Conservation (phyloP, 2,888 invertebrate genomes). For the Peribatodes rhomboidaria region DNA sequence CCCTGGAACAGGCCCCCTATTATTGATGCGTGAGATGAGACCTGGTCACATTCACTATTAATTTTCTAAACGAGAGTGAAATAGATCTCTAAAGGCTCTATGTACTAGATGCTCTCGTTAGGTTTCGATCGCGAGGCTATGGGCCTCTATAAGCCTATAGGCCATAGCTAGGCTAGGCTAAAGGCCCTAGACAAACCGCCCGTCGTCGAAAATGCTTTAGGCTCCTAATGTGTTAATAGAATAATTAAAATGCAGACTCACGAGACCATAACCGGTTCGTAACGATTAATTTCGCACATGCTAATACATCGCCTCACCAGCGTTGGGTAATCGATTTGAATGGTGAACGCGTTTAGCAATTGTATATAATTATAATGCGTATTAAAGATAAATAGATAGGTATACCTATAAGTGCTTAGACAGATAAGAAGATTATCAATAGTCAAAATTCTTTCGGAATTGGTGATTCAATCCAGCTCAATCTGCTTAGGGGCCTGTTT, state of each 20-base stretch:
- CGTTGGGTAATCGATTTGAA: background rate
- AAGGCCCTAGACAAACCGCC: too few relatives aligned
- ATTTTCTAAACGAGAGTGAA: too few relatives aligned
- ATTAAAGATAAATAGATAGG: background rate
- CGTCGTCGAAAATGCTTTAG: too few relatives aligned
- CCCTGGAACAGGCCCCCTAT: too few relatives aligned
- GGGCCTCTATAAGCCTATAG: too few relatives aligned
- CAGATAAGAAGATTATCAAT: background rate
- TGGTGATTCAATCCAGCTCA: background rate
- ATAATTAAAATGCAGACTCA: background rate
- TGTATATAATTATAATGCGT: background rate
- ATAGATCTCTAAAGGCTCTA: too few relatives aligned
- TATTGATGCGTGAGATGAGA: too few relatives aligned
- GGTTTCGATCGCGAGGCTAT: too few relatives aligned
- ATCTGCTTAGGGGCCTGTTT: background rate
- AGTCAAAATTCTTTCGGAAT: background rate
- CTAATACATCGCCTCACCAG: background rate
- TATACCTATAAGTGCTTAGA: background rate
- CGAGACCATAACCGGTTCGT: background rate
- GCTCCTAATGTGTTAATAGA: too few relatives aligned
- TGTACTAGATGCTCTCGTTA: too few relatives aligned
- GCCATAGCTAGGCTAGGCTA: too few relatives aligned
- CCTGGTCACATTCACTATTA: too few relatives aligned
- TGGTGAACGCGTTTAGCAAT: background rate
- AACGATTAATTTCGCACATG: conserved; percentile 1